Evolutionary conservation across 2,888 invertebrate genomes (phyloP), one percentile per base, ranked within the genome.

Genomic region (Tromatobia lineatoria): DNA sequence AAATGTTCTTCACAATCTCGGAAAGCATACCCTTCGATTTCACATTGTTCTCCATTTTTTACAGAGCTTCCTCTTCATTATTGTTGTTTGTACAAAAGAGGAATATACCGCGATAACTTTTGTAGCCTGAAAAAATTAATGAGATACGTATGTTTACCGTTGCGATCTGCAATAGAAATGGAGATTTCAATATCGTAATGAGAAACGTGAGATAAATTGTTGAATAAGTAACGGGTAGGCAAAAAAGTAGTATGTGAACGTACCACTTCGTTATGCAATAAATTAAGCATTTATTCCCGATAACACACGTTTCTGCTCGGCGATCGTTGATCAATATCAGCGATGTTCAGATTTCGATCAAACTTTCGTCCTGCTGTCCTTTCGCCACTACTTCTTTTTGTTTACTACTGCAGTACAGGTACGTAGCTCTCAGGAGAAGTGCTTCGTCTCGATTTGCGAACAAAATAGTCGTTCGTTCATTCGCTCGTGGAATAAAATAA

Each of bases 381-480:
- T 25, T n/a, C 29, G 52, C 25, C 3, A 25, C 20, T 42, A 8
- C 13, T 38, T 23, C 54, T 77, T 69, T 42, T 38, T 61, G 69
- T 64, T 34, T 64, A 57, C 45, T 47, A 45, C 18, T 75, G 23
- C 18, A 8, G 25, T 50, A 8, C 7, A 20, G 54, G 18, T 52
- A 61, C 34, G 57, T 25, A 69, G n/a, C 45, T 61, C 67, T 47
- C 69, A 23, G 50, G 66, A 59, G 70, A 52, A 45, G 34, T 50
- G 61, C 34, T 74, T 11, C 29, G 61, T 74, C 74, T 74, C 74
- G 61, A 74, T 74, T 74, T 74, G 61, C 61, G 47, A 50, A 61
- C 13, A 47, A 15, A 61, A 34, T 20, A 15, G 67, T 67, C 23
- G 67, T 45, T 67, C 29, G 74, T 29, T 59, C 45, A 15, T 45